Conservation (phyloP, 2,113 vertebrate genomes). For the Prinia subflava region DNA sequence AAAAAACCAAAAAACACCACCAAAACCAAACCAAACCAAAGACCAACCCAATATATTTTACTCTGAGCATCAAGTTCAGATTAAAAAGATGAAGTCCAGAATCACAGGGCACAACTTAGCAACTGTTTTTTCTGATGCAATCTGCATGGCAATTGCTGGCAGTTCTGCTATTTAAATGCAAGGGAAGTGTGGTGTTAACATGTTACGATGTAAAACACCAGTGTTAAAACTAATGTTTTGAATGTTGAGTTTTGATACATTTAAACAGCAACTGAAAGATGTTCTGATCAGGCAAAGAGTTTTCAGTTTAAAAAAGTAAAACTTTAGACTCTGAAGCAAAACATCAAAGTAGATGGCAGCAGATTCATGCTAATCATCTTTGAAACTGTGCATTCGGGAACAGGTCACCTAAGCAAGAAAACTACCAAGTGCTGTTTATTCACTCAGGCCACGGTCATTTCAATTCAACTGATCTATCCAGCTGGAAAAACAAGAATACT, state of each 20-base stretch:
- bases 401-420: not conserved
- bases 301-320: not conserved
- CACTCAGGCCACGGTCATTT: not conserved
- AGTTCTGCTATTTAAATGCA: not conserved
- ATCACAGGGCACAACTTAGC: not conserved
- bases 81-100: not conserved
- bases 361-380: not conserved
- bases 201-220: not conserved
- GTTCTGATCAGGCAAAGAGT: not conserved
- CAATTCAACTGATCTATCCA: not conserved
- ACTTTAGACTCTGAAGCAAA: not conserved
- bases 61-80: not conserved
- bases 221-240: not conserved
- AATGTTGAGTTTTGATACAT: not conserved
- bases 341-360: not conserved
- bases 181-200: not conserved
- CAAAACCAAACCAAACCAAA: not conserved
- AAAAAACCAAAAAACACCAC: not conserved
- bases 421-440: not conserved
- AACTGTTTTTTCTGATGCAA: not conserved
- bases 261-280: not conserved
- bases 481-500: not conserved
- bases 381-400: not conserved
- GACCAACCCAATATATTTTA: not conserved
- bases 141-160: not conserved